These are phyloP conservation scores for Hyles euphorbiae DNA, from an alignment of 1,140 invertebrate species.

Conservation along the genomic window DNA sequence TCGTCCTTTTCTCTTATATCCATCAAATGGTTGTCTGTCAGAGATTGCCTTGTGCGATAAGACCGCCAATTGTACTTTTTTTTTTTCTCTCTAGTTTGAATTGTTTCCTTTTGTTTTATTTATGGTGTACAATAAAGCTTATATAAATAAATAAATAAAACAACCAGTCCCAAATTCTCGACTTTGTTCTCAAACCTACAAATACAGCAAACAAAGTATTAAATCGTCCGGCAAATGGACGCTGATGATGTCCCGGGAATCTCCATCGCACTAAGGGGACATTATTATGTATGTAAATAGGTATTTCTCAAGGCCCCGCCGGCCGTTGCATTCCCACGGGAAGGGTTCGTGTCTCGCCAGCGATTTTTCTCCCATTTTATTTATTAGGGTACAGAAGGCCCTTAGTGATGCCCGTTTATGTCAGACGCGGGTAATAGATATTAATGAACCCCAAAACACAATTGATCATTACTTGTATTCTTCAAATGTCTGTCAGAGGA, in stretches of 20 bases:
- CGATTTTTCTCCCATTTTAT: slow-evolving; percentile 33
- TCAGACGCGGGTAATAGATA: slow-evolving; percentile 21
- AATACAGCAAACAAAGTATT: no score
- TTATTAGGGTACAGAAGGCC: slow-evolving; percentile 25
- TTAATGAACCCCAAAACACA: slow-evolving; percentile 4
- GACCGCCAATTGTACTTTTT: no score
- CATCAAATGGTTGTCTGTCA: no score
- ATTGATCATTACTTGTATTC: background rate
- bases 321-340: slow-evolving; percentile 19
- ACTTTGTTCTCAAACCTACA: no score
- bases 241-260: slow-evolving; percentile 1
- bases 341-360: slow-evolving; percentile 21
- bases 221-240: no score
- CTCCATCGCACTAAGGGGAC: slow-evolving; percentile 14
- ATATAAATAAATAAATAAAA: no score
- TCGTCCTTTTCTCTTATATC: no score
- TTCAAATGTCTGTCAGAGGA: background rate
- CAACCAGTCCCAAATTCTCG: no score
- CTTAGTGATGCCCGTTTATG: slow-evolving; percentile 17
- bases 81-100: no score
- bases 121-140: no score
- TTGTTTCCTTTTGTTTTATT: no score
- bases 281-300: slow-evolving; percentile 32
- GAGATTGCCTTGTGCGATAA: no score
- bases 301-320: slow-evolving; percentile 11